Conservation (phyloP, 2,888 invertebrate species). For the Lymantria dispar region DNA sequence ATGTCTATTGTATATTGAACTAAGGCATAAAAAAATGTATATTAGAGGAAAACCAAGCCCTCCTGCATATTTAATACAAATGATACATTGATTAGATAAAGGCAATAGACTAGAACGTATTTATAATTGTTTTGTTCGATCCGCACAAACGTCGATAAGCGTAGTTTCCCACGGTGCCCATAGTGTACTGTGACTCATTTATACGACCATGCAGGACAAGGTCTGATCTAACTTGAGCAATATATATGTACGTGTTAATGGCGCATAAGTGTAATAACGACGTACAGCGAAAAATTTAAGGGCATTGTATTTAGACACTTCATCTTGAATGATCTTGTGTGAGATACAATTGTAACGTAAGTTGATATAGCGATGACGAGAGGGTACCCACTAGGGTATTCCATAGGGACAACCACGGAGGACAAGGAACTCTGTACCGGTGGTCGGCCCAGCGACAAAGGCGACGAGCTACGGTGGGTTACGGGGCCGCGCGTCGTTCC, state of each 20-base stretch:
- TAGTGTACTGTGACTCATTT: constrained; percentile 51
- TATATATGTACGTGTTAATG: constrained; percentile 74
- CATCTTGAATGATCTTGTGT: constrained; percentile 17
- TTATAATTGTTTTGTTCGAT: constrained; percentile 38
- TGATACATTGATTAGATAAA: constrained; percentile 15
- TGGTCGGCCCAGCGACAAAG: no score
- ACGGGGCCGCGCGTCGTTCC: no score
- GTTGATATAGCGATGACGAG: background rate
- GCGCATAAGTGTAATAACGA: constrained; percentile 40
- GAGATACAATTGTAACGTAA: constrained; percentile 13
- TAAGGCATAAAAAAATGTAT: background rate
- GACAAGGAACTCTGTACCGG: no score
- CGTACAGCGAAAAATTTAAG: constrained; percentile 44
- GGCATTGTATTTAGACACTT: constrained; percentile 47
- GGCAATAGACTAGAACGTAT: constrained; percentile 13
- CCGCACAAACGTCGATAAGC: constrained; percentile 46
- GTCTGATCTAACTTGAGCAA: constrained; percentile 49
- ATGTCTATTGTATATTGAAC: background rate
- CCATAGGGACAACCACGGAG: no score
- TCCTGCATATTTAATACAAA: constrained; percentile 17
- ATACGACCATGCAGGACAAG: constrained; percentile 54
- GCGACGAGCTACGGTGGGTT: no score
- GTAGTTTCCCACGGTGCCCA: constrained; percentile 55
- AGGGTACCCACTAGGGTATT: no score
- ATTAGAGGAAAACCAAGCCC: constrained; percentile 2